phyloP scores from a whole-genome alignment of 2,113 vertebrate genomes.

The Cervus canadensis region DNA sequence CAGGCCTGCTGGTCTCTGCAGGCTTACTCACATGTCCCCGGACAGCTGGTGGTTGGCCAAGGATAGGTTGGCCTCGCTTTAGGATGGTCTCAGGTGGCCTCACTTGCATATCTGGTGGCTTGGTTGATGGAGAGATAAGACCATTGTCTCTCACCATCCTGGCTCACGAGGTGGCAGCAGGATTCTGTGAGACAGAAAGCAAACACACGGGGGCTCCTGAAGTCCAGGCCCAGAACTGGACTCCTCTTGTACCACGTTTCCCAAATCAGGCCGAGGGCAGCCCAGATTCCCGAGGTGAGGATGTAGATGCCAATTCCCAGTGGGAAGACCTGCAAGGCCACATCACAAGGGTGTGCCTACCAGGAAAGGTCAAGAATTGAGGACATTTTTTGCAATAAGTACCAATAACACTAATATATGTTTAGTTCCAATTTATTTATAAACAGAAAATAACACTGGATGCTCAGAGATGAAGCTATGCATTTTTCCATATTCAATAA shows the following conservation, averaged over 20 bases:
- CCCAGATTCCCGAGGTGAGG: accelerated
- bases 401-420: accelerated
- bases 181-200: neutral
- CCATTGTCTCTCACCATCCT: accelerated
- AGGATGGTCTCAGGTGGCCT: neutral
- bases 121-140: accelerated
- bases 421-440: neutral
- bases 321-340: accelerated
- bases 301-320: accelerated
- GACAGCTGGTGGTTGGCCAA: neutral
- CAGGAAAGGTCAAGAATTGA: neutral
- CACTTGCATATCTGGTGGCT: neutral
- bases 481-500: accelerated
- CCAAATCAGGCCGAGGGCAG: neutral
- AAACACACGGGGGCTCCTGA: accelerated
- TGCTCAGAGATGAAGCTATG: neutral
- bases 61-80: neutral
- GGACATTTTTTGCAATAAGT: neutral
- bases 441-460: neutral
- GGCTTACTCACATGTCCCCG: neutral
- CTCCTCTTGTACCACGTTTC: accelerated
- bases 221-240: neutral
- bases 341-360: neutral
- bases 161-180: accelerated
- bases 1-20: neutral